phyloP scores from a whole-genome alignment of 1,140 invertebrate species.

The Globodera ellingtonae region DNA sequence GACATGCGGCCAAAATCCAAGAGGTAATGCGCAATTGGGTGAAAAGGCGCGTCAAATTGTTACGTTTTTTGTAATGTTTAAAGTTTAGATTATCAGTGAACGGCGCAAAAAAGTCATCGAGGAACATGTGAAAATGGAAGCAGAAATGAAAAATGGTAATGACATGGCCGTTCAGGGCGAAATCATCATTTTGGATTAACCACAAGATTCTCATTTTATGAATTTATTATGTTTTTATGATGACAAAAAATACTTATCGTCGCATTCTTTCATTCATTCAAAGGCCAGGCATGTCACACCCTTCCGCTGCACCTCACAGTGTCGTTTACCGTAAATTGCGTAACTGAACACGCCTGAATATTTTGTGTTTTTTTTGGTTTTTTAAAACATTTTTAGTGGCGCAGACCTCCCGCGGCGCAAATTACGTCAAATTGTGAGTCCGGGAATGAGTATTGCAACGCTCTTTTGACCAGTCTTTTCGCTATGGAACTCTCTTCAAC shows the following conservation, averaged over 20 bases:
- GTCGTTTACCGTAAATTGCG: slow-evolving; percentile 43
- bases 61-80: background rate
- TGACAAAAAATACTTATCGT: background rate
- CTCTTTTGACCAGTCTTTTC: slow-evolving; percentile 44
- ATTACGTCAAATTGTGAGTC: slow-evolving; percentile 46
- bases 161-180: background rate
- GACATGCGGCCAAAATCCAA: slow-evolving; percentile 8
- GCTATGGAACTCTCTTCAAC: slow-evolving; percentile 50
- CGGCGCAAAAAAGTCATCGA: slow-evolving; percentile 7
- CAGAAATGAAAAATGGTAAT: background rate
- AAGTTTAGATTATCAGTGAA: background rate
- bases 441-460: slow-evolving; percentile 44
- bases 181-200: background rate
- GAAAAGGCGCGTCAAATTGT: background rate
- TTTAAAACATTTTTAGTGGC: background rate
- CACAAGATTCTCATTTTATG: background rate
- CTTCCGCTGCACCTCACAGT: slow-evolving; percentile 50
- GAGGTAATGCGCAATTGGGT: slow-evolving; percentile 2
- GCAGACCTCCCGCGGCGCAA: slow-evolving; percentile 25
- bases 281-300: slow-evolving; percentile 53
- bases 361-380: background rate
- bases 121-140: background rate
- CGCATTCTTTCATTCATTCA: slow-evolving; percentile 25
- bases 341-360: slow-evolving; percentile 48
- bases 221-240: background rate